Percentiles rank a stretch among this genome's conserved stretches.
These are phyloP conservation scores for Leptopilina drosophilae DNA, from an alignment of 2,888 invertebrate genomes.

Conservation along the genomic window DNA sequence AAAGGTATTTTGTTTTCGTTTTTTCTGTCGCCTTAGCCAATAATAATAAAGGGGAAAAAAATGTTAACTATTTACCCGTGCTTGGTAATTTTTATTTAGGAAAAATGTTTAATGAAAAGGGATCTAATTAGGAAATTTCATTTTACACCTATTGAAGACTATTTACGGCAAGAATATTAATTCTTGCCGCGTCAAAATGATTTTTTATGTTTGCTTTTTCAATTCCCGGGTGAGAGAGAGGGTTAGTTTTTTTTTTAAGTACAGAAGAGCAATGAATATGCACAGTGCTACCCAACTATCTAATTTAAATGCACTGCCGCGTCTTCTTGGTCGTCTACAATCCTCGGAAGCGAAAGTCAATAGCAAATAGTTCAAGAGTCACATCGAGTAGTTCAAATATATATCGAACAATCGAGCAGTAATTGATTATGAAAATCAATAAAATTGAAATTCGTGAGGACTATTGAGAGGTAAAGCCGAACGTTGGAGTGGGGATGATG, in stretches of 20 bases:
- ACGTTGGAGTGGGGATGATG: too few relatives aligned
- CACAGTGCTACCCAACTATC: slow-evolving; percentile 56
- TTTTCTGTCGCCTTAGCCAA: too few relatives aligned
- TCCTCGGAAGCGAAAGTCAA: slow-evolving; percentile 56
- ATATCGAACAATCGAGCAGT: background rate
- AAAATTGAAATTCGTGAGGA: too few relatives aligned
- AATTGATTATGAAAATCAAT: too few relatives aligned
- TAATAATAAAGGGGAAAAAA: too few relatives aligned
- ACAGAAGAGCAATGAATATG: slow-evolving; percentile 55
- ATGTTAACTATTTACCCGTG: too few relatives aligned
- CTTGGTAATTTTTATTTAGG: too few relatives aligned
- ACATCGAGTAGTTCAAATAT: slow-evolving; percentile 56
- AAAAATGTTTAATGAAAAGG: too few relatives aligned
- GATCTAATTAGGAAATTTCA: background rate
- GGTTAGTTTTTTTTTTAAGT: slow-evolving; percentile 22
- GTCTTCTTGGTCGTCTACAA: slow-evolving; percentile 51
- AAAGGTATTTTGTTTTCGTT: too few relatives aligned
- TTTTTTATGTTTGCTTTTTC: background rate
- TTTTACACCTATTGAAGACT: background rate
- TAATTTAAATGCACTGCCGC: slow-evolving; percentile 63
- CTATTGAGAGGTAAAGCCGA: too few relatives aligned
- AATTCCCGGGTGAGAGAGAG: slow-evolving; percentile 3
- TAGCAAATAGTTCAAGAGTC: slow-evolving; percentile 66
- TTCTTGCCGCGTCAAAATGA: background rate
- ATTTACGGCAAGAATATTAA: too few relatives aligned